These are phyloP conservation scores for Hippocampus mohnikei DNA, from an alignment of 2,113 vertebrate species.

Conservation along the genomic window DNA sequence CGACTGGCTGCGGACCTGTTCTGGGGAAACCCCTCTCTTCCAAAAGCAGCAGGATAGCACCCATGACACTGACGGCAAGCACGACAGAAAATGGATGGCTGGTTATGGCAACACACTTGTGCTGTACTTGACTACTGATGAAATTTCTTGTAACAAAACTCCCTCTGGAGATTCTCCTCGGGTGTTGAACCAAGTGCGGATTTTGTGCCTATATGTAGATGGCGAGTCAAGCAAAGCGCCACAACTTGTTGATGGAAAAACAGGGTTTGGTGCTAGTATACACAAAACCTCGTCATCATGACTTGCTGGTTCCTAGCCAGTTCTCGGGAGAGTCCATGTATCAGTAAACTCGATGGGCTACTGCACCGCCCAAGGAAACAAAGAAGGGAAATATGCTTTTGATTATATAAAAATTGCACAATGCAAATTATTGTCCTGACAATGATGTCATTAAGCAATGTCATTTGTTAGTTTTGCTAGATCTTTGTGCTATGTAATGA, in stretches of 20 bases:
- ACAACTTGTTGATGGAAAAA: conserved; percentile 62
- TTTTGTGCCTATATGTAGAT: conserved; percentile 12
- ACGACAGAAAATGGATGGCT: not conserved
- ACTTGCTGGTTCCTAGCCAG: conserved; percentile 39
- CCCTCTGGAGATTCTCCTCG: conserved; percentile 18
- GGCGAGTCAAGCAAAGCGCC: conserved; percentile 29
- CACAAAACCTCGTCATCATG: conserved; percentile 49
- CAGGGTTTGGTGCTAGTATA: conserved; percentile 65
- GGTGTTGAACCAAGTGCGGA: not conserved
- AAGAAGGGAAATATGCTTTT: not conserved
- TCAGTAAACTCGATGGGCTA: not conserved
- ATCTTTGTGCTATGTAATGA: conserved; percentile 8
- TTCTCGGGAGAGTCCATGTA: not conserved
- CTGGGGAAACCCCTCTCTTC: too few relatives aligned
- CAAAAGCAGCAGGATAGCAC: too few relatives aligned
- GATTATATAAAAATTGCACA: not conserved
- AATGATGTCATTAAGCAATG: not conserved
- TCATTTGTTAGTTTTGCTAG: not conserved
- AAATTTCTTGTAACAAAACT: not conserved
- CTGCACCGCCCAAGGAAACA: not conserved
- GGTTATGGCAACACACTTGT: not conserved
- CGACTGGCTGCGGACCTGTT: too few relatives aligned
- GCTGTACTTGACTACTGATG: not conserved
- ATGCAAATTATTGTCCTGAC: not conserved
- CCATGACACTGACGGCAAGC: too few relatives aligned